Percentiles rank a stretch among this genome's conserved stretches.
Conservation (phyloP, 2,888 invertebrate genomes). For the Vanessa cardui region DNA sequence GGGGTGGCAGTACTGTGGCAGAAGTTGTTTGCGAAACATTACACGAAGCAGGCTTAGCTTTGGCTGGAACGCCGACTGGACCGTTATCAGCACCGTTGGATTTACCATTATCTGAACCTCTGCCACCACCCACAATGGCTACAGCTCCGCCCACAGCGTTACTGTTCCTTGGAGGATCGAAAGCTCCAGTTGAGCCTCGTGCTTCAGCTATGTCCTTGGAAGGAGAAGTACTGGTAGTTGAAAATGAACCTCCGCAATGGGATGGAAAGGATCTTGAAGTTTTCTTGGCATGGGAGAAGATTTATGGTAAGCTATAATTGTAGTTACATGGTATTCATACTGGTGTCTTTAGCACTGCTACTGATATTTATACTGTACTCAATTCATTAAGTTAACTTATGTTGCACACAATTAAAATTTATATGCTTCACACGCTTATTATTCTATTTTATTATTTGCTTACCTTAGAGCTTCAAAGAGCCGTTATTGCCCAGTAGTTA, state of each 20-base stretch:
- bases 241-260: conserved; percentile 81
- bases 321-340: not conserved
- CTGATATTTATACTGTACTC: too few relatives aligned
- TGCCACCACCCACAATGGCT: conserved; percentile 48
- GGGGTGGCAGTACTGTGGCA: conserved; percentile 70
- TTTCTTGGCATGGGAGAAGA: conserved; percentile 77
- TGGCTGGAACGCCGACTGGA: conserved; percentile 68
- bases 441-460: too few relatives aligned
- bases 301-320: conserved; percentile 63
- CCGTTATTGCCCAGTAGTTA: too few relatives aligned
- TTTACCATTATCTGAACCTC: conserved; percentile 60
- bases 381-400: too few relatives aligned
- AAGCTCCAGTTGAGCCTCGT: conserved; percentile 84
- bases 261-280: conserved; percentile 79
- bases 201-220: conserved; percentile 82
- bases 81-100: conserved; percentile 63
- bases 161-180: conserved; percentile 84
- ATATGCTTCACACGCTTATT: too few relatives aligned
- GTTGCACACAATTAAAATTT: too few relatives aligned
- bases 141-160: conserved; percentile 69
- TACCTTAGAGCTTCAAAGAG: too few relatives aligned
- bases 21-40: conserved; percentile 75
- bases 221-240: conserved; percentile 85
- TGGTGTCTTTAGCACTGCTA: too few relatives aligned
- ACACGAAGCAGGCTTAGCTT: conserved; percentile 69